A percentile compares a stretch with the other conserved stretches of the same genome.
These are phyloP conservation scores for Myrmophylax atrothorax DNA, from an alignment of 2,113 vertebrate genomes.

Conservation along the genomic window DNA sequence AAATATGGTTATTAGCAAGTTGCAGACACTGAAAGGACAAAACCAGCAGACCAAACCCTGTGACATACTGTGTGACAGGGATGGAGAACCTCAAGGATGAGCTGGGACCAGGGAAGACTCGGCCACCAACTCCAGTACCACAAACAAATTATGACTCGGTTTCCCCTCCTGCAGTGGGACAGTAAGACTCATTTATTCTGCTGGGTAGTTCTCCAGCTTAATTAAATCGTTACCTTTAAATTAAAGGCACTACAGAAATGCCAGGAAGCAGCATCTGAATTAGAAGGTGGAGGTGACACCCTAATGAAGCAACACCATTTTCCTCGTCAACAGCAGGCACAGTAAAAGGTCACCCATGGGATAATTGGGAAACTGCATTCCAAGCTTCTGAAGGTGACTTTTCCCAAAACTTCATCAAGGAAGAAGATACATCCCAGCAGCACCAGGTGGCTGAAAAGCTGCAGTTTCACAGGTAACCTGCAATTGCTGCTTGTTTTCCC, in stretches of 20 bases:
- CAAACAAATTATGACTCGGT: background rate
- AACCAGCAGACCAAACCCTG: background rate
- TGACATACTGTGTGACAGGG: background rate
- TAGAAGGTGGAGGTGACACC: constrained; percentile 43
- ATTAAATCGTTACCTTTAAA: constrained; percentile 64
- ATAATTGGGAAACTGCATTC: constrained; percentile 57
- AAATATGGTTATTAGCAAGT: constrained; percentile 51
- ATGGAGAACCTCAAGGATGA: background rate
- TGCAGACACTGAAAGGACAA: constrained; percentile 30
- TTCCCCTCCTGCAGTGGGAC: constrained; percentile 21
- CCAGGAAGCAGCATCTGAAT: constrained; percentile 36
- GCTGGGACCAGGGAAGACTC: background rate
- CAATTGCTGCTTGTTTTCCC: background rate
- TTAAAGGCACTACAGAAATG: constrained; percentile 57
- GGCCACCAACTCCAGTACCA: background rate
- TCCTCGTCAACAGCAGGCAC: constrained; percentile 13
- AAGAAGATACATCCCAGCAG: background rate
- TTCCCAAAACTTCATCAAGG: constrained; percentile 43
- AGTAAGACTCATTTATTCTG: background rate
- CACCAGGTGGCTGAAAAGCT: background rate
- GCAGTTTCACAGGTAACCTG: background rate
- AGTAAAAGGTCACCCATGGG: constrained; percentile 34
- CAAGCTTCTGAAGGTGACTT: constrained; percentile 47
- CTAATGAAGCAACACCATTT: constrained; percentile 41
- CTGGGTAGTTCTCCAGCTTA: constrained; percentile 15